These are phyloP conservation scores for Trisateles emortualis DNA, from an alignment of 2,888 invertebrate species.

Conservation along the genomic window DNA sequence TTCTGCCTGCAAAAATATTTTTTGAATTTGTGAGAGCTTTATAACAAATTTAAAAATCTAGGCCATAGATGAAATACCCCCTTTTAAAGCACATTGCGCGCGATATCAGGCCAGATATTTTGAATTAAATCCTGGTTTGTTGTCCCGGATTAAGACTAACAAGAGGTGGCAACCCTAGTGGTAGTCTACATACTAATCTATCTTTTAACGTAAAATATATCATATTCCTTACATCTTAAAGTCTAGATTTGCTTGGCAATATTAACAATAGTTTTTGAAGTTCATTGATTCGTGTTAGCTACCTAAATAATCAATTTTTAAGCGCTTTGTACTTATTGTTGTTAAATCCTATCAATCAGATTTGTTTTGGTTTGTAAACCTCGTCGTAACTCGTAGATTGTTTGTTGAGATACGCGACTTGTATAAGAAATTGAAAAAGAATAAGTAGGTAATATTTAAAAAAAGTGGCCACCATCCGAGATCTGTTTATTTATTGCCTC, in stretches of 20 bases:
- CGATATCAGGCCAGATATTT: neutral
- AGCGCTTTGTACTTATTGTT: constrained; percentile 37
- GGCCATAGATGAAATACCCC: neutral
- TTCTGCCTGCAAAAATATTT: too few relatives aligned
- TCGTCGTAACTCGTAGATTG: too few relatives aligned
- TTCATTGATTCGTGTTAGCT: constrained; percentile 42
- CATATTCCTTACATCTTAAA: fast-evolving
- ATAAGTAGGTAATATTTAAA: too few relatives aligned
- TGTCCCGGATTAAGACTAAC: too few relatives aligned
- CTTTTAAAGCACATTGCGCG: neutral
- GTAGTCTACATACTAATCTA: constrained; percentile 22
- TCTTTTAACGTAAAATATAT: constrained; percentile 10
- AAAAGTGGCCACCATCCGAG: too few relatives aligned
- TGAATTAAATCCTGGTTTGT: too few relatives aligned
- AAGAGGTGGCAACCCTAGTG: constrained; percentile 73
- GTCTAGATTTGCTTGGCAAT: neutral
- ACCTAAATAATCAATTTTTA: constrained; percentile 49
- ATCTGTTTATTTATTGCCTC: too few relatives aligned
- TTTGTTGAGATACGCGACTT: too few relatives aligned
- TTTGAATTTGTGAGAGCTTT: too few relatives aligned
- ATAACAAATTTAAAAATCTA: too few relatives aligned
- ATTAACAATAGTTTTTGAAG: constrained; percentile 18
- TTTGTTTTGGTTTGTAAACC: constrained; percentile 43
- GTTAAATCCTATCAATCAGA: constrained; percentile 47
- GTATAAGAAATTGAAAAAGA: too few relatives aligned